Conservation (phyloP, 2,797 vertebrate genomes). For the Esox masquinongy region DNA sequence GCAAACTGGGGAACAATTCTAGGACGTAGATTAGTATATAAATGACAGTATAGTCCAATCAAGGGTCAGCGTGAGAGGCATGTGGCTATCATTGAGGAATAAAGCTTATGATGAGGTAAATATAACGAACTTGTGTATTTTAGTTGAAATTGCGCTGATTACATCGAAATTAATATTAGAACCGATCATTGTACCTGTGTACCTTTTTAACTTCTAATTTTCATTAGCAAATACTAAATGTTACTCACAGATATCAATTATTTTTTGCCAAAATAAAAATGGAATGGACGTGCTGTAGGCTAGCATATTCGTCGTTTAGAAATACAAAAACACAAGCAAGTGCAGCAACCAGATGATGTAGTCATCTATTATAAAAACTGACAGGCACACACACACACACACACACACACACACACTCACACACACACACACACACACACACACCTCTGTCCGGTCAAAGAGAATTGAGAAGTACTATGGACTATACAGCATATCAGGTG, state of each 20-base stretch:
- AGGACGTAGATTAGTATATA: constrained; percentile 13
- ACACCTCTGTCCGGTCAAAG: neutral
- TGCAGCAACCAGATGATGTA: neutral
- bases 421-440: too few relatives aligned
- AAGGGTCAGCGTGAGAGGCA: neutral
- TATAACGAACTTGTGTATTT: neutral
- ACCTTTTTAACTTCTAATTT: neutral
- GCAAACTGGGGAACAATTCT: constrained; percentile 16
- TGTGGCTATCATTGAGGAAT: neutral
- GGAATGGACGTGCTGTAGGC: neutral
- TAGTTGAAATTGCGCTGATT: neutral
- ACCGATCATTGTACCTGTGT: neutral
- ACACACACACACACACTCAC: too few relatives aligned
- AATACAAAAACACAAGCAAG: neutral
- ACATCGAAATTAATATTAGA: neutral
- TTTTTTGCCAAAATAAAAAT: neutral
- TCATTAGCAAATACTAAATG: constrained; percentile 8
- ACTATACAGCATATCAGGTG: neutral
- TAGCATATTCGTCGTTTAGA: constrained; percentile 5
- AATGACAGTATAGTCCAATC: neutral
- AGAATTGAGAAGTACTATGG: neutral
- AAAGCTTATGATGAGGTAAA: neutral
- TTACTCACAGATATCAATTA: constrained; percentile 16
- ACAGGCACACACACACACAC: neutral
- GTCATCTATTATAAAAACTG: neutral